Percentiles rank a stretch among this genome's conserved stretches.
Evolutionary conservation across 2,888 invertebrate species (phyloP).

Genomic region (Actias luna): DNA sequence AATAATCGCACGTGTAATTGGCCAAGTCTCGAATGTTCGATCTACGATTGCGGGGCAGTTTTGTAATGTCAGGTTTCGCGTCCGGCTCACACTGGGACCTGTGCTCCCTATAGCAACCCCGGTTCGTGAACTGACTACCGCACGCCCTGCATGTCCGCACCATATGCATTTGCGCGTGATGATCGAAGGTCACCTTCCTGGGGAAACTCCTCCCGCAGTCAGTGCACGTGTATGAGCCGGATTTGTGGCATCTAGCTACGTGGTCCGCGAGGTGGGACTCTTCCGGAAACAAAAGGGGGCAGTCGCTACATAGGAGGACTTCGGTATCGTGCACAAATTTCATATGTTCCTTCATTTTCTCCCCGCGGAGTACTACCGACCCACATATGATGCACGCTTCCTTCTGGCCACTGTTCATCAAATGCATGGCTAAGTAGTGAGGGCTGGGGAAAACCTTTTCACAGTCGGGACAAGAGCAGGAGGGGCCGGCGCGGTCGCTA

Average conservation of each 20-base stretch:
- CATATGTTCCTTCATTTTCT: conserved; percentile 55
- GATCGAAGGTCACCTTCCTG: conserved; percentile 53
- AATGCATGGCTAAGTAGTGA: conserved; percentile 55
- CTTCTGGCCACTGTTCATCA: conserved; percentile 67
- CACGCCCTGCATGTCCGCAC: conserved; percentile 65
- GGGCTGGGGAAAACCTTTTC: conserved; percentile 60
- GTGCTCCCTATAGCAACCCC: conserved; percentile 67
- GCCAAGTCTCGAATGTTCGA: conserved; percentile 69
- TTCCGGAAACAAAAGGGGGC: conserved; percentile 52
- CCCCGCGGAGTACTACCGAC: conserved; percentile 45
- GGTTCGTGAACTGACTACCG: conserved; percentile 61
- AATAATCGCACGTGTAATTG: conserved; percentile 65
- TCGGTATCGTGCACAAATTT: conserved; percentile 44
- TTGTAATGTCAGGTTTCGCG: conserved; percentile 56
- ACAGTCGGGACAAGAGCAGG: conserved; percentile 60
- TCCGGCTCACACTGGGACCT: conserved; percentile 64
- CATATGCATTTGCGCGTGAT: conserved; percentile 66
- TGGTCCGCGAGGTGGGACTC: conserved; percentile 48
- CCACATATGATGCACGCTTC: conserved; percentile 65
- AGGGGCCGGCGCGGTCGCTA: conserved; percentile 45
- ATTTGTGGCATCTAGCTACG: conserved; percentile 46
- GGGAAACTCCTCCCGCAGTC: conserved; percentile 65
- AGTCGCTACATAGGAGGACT: conserved; percentile 48
- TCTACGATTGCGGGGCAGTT: conserved; percentile 49
- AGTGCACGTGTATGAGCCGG: conserved; percentile 50